Conservation (phyloP, 2,888 invertebrate genomes). For the Petrolisthes cinctipes region DNA sequence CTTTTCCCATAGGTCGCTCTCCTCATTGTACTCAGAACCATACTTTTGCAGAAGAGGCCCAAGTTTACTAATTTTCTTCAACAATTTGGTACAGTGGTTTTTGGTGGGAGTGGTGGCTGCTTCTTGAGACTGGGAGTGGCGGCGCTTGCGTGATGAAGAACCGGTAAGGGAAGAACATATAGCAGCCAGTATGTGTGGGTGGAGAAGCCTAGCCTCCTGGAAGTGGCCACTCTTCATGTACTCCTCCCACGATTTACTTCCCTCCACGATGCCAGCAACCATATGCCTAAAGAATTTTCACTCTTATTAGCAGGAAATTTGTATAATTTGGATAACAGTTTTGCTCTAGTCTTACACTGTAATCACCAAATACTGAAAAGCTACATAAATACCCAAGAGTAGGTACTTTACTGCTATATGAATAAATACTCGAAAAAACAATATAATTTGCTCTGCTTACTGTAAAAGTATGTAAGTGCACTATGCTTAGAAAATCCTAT, state of each 20-base stretch:
- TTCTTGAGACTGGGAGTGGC: constrained; percentile 29
- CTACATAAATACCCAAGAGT: too few relatives aligned
- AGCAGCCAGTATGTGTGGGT: constrained; percentile 30
- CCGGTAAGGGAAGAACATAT: constrained; percentile 18
- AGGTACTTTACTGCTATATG: neutral
- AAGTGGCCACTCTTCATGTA: constrained; percentile 45
- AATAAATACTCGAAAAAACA: neutral
- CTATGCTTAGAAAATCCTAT: too few relatives aligned
- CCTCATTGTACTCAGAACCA: neutral
- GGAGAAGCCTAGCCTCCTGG: constrained; percentile 36
- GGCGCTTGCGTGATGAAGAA: constrained; percentile 31
- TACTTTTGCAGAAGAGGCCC: constrained; percentile 24
- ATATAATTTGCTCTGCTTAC: too few relatives aligned
- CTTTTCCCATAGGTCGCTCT: constrained; percentile 26
- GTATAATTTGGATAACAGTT: too few relatives aligned
- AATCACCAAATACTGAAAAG: too few relatives aligned
- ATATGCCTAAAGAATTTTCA: constrained; percentile 16
- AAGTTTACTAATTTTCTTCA: constrained; percentile 36
- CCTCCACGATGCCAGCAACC: constrained; percentile 35
- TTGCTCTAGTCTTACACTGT: too few relatives aligned
- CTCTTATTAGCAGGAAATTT: too few relatives aligned
- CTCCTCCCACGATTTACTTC: constrained; percentile 19
- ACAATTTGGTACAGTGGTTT: constrained; percentile 28
- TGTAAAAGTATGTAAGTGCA: too few relatives aligned
- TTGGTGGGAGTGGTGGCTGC: neutral